phyloP scores from a whole-genome alignment of 1,140 invertebrate genomes.

The Scaptomyza graminum region DNA sequence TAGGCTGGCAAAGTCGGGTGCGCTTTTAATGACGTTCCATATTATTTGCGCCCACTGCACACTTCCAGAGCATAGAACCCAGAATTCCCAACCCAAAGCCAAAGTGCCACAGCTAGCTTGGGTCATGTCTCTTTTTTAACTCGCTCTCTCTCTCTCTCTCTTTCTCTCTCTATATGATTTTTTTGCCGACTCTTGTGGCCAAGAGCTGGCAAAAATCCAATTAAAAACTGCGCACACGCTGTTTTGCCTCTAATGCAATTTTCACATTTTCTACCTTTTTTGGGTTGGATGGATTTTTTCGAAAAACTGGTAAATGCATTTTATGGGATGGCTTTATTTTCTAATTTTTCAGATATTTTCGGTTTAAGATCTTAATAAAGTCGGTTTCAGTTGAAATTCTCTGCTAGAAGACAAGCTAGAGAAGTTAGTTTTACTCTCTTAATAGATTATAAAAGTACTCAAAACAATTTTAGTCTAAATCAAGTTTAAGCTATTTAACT shows the following conservation, averaged over 20 bases:
- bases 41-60: conserved; percentile 75
- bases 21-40: conserved; percentile 75
- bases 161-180: not conserved
- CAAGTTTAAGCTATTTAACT: not conserved
- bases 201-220: conserved; percentile 64
- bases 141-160: not conserved
- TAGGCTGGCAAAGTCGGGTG: conserved; percentile 52
- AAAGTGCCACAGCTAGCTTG: conserved; percentile 1
- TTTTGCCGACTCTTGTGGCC: conserved; percentile 6
- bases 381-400: too few relatives aligned
- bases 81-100: conserved; percentile 6
- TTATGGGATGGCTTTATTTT: too few relatives aligned
- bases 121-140: conserved; percentile 39
- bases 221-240: conserved; percentile 67
- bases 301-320: conserved; percentile 12
- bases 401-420: too few relatives aligned
- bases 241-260: conserved; percentile 69
- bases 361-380: too few relatives aligned
- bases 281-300: conserved; percentile 4
- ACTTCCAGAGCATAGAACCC: conserved; percentile 37
- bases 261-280: conserved; percentile 58
- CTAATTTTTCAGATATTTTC: too few relatives aligned
- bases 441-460: too few relatives aligned
- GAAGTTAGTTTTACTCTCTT: too few relatives aligned
- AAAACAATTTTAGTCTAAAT: too few relatives aligned